These are phyloP conservation scores for Coracopsis vasa DNA, from an alignment of 2,113 vertebrate species.

Conservation along the genomic window DNA sequence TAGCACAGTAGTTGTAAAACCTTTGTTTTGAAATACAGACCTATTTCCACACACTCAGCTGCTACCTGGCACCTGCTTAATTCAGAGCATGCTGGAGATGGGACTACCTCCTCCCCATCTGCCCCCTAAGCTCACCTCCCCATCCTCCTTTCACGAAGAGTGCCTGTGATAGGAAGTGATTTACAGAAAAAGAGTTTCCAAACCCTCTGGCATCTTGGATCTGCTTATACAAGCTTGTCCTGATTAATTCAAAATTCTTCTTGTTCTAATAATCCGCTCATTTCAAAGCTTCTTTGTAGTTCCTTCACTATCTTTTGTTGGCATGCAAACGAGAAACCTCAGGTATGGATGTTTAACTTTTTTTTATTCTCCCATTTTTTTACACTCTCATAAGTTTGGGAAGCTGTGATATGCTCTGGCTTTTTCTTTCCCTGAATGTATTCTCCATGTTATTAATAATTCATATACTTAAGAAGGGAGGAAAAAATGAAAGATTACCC, in stretches of 20 bases:
- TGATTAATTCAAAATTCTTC: slow-evolving; percentile 58
- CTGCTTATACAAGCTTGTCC: slow-evolving; percentile 23
- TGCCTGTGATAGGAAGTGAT: slow-evolving; percentile 2
- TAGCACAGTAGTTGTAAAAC: not conserved
- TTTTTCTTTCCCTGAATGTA: slow-evolving; percentile 12
- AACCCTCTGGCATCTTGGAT: slow-evolving; percentile 14
- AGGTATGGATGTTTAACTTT: slow-evolving; percentile 27
- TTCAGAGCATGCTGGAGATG: not conserved
- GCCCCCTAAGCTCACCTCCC: not conserved
- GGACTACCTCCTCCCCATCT: not conserved
- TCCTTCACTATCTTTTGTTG: slow-evolving; percentile 36
- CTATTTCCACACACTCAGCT: not conserved
- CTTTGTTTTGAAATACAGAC: not conserved
- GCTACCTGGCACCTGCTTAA: slow-evolving; percentile 5
- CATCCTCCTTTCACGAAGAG: not conserved
- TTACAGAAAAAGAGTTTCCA: slow-evolving; percentile 55
- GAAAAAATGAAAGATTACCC: not conserved
- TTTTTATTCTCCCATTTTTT: slow-evolving; percentile 23
- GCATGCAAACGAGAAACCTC: slow-evolving; percentile 6
- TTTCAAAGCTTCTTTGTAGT: slow-evolving; percentile 58
- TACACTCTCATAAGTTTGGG: not conserved
- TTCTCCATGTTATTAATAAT: slow-evolving; percentile 51
- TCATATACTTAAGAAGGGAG: slow-evolving; percentile 2
- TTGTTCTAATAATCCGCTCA: slow-evolving; percentile 36
- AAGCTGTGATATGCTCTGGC: not conserved